Evolutionary conservation across 2,888 invertebrate species (phyloP).

Genomic region (Leptopilina syphax): DNA sequence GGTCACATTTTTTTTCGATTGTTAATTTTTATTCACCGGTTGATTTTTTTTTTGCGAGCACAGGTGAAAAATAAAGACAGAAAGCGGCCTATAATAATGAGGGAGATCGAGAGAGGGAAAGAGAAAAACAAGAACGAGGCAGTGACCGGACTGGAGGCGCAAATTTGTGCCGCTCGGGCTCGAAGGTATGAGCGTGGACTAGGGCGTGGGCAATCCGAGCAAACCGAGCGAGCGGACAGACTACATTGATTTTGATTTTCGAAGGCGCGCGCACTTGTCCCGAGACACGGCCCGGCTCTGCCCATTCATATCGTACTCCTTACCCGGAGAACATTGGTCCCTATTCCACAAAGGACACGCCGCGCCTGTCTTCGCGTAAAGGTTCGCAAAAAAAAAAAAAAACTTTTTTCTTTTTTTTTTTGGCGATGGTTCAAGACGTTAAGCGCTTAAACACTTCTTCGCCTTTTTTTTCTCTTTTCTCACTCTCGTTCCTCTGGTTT

Average conservation of each 20-base stretch:
- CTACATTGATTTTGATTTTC: slow-evolving; percentile 75
- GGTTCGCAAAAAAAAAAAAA: not conserved
- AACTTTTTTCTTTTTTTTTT: not conserved
- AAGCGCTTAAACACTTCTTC: slow-evolving; percentile 40
- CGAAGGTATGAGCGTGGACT: slow-evolving; percentile 56
- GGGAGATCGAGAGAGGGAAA: slow-evolving; percentile 23
- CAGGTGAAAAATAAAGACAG: not conserved
- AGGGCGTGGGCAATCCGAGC: slow-evolving; percentile 68
- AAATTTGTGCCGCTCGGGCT: slow-evolving; percentile 35
- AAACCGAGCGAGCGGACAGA: slow-evolving; percentile 56
- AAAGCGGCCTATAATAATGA: slow-evolving; percentile 12
- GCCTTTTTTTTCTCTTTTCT: slow-evolving; percentile 22
- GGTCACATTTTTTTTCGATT: not conserved
- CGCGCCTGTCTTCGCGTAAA: slow-evolving; percentile 11
- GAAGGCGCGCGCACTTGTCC: slow-evolving; percentile 68
- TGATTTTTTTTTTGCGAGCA: not conserved
- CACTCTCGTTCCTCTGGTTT: not conserved
- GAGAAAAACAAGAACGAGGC: slow-evolving; percentile 45
- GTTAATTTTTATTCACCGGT: not conserved
- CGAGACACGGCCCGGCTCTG: slow-evolving; percentile 54
- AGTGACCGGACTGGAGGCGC: slow-evolving; percentile 38
- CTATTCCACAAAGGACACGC: slow-evolving; percentile 26
- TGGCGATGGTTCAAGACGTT: slow-evolving; percentile 36
- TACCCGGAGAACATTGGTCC: slow-evolving; percentile 53
- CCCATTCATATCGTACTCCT: slow-evolving; percentile 63